Percentiles rank a stretch among this genome's conserved stretches.
Conservation (phyloP, 2,113 vertebrate species). For the Mola mola region DNA sequence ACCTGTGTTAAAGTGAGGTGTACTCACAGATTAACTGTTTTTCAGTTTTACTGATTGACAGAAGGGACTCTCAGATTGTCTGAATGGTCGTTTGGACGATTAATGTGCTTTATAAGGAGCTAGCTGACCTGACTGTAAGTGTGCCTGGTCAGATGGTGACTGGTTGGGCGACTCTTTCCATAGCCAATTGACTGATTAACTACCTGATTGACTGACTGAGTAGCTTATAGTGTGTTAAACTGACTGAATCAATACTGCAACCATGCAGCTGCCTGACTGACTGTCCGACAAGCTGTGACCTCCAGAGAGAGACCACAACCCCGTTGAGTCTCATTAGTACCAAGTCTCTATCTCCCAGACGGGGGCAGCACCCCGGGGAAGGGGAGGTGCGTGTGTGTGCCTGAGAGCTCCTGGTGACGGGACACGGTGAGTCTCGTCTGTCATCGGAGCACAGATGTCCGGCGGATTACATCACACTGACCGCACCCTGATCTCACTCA, state of each 20-base stretch:
- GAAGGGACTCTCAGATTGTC: no score
- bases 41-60: no score
- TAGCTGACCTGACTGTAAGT: no score
- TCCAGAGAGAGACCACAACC: slow-evolving; percentile 55
- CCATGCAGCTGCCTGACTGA: slow-evolving; percentile 54
- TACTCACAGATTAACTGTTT: no score
- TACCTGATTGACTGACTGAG: background rate
- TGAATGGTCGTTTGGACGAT: no score
- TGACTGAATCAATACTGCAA: background rate
- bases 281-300: slow-evolving; percentile 70
- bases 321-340: slow-evolving; percentile 78
- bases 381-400: slow-evolving; percentile 11
- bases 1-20: no score
- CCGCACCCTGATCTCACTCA: slow-evolving; percentile 67
- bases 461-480: slow-evolving; percentile 74
- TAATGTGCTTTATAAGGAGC: no score
- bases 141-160: no score
- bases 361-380: slow-evolving; percentile 50
- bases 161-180: background rate
- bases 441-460: slow-evolving; percentile 77
- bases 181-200: background rate
- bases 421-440: slow-evolving; percentile 65
- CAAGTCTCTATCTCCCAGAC: slow-evolving; percentile 66
- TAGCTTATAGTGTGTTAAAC: background rate
- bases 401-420: slow-evolving; percentile 38